Evolutionary conservation across 2,888 invertebrate species (phyloP).

Genomic region (Frankliniella intonsa): DNA sequence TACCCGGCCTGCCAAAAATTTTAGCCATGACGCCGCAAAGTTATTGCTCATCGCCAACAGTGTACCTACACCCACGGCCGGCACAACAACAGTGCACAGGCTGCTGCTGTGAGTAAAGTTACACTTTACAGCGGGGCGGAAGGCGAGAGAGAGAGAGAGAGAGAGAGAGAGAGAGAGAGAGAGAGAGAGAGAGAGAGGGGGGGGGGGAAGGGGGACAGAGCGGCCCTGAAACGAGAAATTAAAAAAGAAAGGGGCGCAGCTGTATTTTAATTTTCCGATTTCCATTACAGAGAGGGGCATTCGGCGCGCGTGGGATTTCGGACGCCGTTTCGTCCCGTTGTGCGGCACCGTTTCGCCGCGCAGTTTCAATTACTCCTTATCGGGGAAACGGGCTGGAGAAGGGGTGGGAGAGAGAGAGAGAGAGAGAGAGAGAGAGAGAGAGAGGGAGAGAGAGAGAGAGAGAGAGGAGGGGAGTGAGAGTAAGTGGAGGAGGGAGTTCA

Average conservation of each 20-base stretch:
- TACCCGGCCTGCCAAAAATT: no score
- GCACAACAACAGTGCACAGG: no score
- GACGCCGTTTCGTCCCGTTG: neutral
- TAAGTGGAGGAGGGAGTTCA: neutral
- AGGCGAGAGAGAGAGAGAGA: neutral
- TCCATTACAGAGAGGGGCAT: neutral
- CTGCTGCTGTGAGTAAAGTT: no score
- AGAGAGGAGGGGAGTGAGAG: neutral
- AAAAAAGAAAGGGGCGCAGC: neutral
- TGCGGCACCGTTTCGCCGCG: neutral
- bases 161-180: neutral
- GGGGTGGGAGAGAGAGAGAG: neutral
- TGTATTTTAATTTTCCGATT: neutral
- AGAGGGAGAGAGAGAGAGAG: neutral
- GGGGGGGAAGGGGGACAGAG: neutral
- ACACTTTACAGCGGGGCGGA: neutral
- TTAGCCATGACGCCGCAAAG: no score
- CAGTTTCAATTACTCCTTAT: conserved; percentile 3
- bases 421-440: neutral
- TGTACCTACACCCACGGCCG: no score
- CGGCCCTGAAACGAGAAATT: neutral
- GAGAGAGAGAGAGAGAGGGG: neutral
- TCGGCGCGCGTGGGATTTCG: neutral
- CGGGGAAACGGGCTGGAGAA: neutral
- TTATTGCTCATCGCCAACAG: no score